Conservation (phyloP, 2,888 invertebrate species). For the Limnephilus rhombicus region DNA sequence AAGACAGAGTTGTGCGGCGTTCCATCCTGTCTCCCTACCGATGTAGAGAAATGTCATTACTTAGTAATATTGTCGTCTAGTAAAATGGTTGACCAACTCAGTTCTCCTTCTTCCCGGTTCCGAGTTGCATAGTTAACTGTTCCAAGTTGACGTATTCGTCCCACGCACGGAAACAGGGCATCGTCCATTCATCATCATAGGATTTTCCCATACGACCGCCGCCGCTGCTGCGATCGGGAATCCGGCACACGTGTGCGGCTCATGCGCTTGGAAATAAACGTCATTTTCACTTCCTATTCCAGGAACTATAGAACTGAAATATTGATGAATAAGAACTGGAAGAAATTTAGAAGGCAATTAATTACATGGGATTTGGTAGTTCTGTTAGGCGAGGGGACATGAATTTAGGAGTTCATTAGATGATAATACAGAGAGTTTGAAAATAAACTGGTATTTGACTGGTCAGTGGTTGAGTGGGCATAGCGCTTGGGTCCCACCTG, state of each 20-base stretch:
- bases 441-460: too few species aligned
- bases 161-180: slow-evolving; percentile 5
- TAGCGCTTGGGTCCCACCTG: too few species aligned
- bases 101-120: neutral
- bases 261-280: slow-evolving; percentile 60
- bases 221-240: neutral
- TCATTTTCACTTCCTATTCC: neutral
- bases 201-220: slow-evolving; percentile 50
- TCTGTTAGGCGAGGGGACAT: neutral
- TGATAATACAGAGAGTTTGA: too few species aligned
- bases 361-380: neutral
- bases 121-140: neutral
- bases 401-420: too few species aligned
- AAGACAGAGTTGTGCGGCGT: neutral
- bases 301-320: neutral
- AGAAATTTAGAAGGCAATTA: neutral
- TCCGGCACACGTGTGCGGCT: slow-evolving; percentile 53
- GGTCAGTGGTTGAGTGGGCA: too few species aligned
- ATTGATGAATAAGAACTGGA: neutral
- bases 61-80: neutral
- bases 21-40: neutral
- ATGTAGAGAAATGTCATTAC: neutral
- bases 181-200: slow-evolving; percentile 36
- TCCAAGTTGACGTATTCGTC: slow-evolving; percentile 10
- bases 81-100: neutral